A percentile compares a stretch with the other conserved stretches of the same genome.
These are phyloP conservation scores for Lerema accius DNA, from an alignment of 1,140 invertebrate species.

Conservation along the genomic window DNA sequence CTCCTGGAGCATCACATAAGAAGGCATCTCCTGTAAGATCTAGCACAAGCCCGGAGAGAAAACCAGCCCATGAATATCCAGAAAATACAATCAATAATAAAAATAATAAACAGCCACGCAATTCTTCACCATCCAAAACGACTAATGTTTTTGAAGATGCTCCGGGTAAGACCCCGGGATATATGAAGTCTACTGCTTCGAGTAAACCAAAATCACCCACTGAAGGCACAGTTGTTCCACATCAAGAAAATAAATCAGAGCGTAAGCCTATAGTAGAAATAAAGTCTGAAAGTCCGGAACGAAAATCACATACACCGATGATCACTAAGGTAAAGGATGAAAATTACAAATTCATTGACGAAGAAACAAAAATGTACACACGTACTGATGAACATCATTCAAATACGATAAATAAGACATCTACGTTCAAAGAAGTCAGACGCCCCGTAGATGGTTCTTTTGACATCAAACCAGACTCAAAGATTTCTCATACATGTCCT, in stretches of 20 bases:
- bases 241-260: conserved; percentile 37
- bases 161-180: conserved; percentile 45
- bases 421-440: background rate
- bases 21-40: conserved; percentile 12
- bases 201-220: conserved; percentile 40
- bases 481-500: conserved; percentile 9
- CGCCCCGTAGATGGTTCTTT: background rate
- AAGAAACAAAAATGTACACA: conserved; percentile 69
- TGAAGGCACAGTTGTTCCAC: conserved; percentile 23
- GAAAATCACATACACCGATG: conserved; percentile 32
- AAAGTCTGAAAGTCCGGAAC: conserved; percentile 35
- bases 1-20: background rate
- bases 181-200: conserved; percentile 58
- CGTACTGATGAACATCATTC: conserved; percentile 34
- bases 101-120: conserved; percentile 3
- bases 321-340: conserved; percentile 50
- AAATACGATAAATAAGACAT: conserved; percentile 2
- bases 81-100: conserved; percentile 12
- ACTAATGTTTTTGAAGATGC: conserved; percentile 4
- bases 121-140: conserved; percentile 15
- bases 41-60: conserved; percentile 42
- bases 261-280: conserved; percentile 33
- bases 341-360: conserved; percentile 66
- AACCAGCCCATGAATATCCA: conserved; percentile 20
- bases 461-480: background rate